Conservation (phyloP, 2,113 vertebrate genomes). For the Microtus ochrogaster region DNA sequence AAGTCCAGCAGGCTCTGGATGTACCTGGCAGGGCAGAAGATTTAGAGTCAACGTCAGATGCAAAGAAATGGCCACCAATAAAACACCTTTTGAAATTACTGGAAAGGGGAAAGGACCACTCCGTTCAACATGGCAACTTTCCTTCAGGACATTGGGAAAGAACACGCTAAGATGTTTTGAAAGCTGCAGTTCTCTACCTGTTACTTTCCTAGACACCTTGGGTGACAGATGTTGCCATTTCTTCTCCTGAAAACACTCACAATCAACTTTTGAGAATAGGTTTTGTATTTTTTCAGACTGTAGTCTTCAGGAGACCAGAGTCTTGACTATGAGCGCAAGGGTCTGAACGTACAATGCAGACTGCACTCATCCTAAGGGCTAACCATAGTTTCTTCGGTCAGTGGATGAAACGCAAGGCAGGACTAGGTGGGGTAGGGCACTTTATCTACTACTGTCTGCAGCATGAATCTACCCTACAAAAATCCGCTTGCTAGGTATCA, state of each 20-base stretch:
- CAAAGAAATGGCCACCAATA: not conserved
- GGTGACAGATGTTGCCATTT: constrained; percentile 22
- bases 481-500: not conserved
- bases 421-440: not conserved
- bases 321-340: not conserved
- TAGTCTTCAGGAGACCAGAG: not conserved
- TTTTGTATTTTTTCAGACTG: not conserved
- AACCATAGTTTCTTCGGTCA: not conserved
- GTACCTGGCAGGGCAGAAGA: constrained; percentile 83
- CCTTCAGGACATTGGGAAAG: not conserved
- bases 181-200: not conserved
- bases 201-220: constrained; percentile 16
- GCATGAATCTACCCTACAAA: not conserved
- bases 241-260: not conserved
- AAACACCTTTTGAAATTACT: not conserved
- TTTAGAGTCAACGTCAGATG: constrained; percentile 16
- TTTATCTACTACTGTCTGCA: not conserved
- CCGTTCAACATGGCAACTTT: not conserved
- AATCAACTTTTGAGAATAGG: not conserved
- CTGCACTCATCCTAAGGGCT: not conserved
- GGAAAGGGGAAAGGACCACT: not conserved
- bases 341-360: not conserved
- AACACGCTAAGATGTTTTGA: not conserved
- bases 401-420: not conserved
- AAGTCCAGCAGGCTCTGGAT: constrained; percentile 95